Evolutionary conservation across 2,797 vertebrate species (phyloP).

Genomic region (Schizopygopsis malacanthus): DNA sequence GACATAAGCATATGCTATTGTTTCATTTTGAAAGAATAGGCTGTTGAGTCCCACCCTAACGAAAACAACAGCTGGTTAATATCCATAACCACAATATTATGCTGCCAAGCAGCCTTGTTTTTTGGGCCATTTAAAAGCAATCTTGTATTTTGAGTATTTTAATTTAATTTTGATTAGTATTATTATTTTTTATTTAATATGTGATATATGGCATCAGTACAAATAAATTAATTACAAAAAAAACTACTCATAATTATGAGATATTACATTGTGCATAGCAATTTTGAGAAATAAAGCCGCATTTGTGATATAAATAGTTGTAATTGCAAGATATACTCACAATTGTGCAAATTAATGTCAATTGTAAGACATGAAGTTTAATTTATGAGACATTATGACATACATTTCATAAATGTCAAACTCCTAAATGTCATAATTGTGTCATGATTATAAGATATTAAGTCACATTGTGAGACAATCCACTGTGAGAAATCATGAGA

Average conservation of each 20-base stretch:
- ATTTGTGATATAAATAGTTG: background rate
- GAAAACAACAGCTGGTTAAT: background rate
- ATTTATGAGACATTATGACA: background rate
- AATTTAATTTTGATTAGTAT: too few relatives aligned
- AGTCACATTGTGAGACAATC: background rate
- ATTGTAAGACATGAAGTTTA: background rate
- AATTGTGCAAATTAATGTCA: too few relatives aligned
- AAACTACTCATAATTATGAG: too few relatives aligned
- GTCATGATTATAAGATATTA: background rate
- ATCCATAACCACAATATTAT: background rate
- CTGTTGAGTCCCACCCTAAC: conserved; percentile 21
- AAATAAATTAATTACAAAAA: too few relatives aligned
- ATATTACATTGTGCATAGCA: background rate
- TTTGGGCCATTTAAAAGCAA: background rate
- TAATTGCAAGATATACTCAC: background rate
- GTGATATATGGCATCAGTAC: background rate
- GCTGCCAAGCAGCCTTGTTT: background rate
- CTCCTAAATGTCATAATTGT: background rate
- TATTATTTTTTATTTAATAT: background rate
- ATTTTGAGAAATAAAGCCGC: background rate
- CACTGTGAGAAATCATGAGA: background rate
- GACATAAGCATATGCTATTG: conserved; percentile 45
- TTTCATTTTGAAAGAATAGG: conserved; percentile 18
- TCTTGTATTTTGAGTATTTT: background rate
- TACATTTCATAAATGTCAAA: background rate